Base-by-base conservation (phyloP, 2,113 vertebrate species). In the Tringa solitaria region DNA sequence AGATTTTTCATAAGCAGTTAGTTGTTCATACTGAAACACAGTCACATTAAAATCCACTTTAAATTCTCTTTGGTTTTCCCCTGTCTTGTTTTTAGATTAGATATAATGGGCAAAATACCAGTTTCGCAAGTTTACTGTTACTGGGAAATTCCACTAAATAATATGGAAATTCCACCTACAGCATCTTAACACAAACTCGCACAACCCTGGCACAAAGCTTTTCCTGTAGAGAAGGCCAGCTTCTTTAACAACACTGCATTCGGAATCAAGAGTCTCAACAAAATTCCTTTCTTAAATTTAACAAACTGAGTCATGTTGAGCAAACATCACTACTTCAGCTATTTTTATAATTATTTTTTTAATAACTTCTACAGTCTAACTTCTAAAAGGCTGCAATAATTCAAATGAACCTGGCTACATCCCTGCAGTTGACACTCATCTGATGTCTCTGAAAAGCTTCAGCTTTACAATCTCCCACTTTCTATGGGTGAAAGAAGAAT, bases 111-210 rank as follows among this genome's bases (percentile, higher is more conserved):
- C 30, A 59, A 92, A 91, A 85, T 53, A 91, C 56, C 69, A 75
- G 35, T 70, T 63, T 93, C 63, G 37, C 56, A 84, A 84, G 65
- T 43, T 75, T 26, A 48, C 48, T 0, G 4, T 57, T 79, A 85
- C 48, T 16, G 84, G 91, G 93, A 96, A 97, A 93, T 93, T 93
- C 93, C 93, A 87, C 39, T 43, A 93, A 93, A 91, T 91, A 75
- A 43, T 11, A 69, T 26, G 81, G 91, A 93, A 96, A 96, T 91
- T 83, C 82, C 72, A 91, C 41, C 61, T 20, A 76, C 73, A 60
- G 35, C 35, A 87, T 51, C 19, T 57, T 46, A 72, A 80, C 17
- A 33, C 19, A 72, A 84, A 81, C 18, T 67, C 2, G 3, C 14
- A 50, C 14, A 83, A 82, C 6, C 35, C 33, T 56, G 22, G 53